phyloP scores from a whole-genome alignment of 2,113 vertebrate genomes.

The Chlorocebus sabaeus region DNA sequence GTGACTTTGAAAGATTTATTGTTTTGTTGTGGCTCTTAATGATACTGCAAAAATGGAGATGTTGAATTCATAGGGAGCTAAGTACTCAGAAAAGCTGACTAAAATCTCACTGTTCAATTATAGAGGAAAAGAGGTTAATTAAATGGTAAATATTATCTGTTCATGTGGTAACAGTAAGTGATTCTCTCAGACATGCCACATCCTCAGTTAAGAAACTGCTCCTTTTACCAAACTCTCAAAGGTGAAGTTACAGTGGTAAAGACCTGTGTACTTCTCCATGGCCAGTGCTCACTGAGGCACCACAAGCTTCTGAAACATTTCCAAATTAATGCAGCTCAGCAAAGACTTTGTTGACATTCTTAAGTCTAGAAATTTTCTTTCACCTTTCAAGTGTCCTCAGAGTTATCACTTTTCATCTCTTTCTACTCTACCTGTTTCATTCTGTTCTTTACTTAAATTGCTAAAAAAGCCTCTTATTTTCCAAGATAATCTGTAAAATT shows the following conservation, averaged over 20 bases:
- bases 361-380: constrained; percentile 17
- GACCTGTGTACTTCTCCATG: not conserved
- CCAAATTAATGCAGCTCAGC: not conserved
- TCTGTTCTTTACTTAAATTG: not conserved
- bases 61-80: not conserved
- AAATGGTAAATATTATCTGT: not conserved
- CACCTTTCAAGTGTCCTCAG: constrained; percentile 29
- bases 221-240: not conserved
- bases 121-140: not conserved
- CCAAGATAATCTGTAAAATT: not conserved
- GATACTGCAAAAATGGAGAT: not conserved
- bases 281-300: not conserved
- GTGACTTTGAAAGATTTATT: not conserved
- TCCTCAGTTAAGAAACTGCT: constrained; percentile 5
- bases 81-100: not conserved
- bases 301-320: not conserved
- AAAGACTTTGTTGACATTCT: constrained; percentile 36
- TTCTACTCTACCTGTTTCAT: constrained; percentile 28
- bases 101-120: not conserved
- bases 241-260: not conserved
- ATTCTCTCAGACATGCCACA: not conserved
- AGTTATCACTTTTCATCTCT: constrained; percentile 45
- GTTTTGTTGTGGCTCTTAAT: not conserved
- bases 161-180: not conserved
- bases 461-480: not conserved